Evolutionary conservation across 2,888 invertebrate genomes (phyloP).

Genomic region (Suillia variegata): DNA sequence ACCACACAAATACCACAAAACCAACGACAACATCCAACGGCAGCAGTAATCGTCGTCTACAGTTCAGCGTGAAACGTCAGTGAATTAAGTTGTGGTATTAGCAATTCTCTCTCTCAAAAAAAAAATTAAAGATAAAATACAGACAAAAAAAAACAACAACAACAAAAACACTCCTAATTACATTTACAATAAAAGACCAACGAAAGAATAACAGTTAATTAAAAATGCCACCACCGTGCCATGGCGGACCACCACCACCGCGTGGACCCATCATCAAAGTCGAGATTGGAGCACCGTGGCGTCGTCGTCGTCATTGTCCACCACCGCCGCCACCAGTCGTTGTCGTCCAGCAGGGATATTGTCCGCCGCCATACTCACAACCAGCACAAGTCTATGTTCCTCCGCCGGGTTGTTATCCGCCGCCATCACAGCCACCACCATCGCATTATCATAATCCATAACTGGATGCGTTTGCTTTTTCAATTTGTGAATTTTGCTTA

Average conservation of each 20-base stretch:
- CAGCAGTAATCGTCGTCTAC: too few relatives aligned
- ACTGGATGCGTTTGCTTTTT: too few relatives aligned
- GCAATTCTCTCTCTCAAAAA: too few relatives aligned
- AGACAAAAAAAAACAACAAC: background rate
- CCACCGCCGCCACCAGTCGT: constrained; percentile 33
- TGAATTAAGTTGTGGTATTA: background rate
- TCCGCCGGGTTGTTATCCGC: background rate
- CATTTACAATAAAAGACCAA: background rate
- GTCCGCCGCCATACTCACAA: constrained; percentile 34
- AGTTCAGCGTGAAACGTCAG: background rate
- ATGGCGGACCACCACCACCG: constrained; percentile 23
- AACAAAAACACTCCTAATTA: background rate
- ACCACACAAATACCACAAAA: background rate
- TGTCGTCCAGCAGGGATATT: constrained; percentile 37
- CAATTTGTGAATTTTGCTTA: too few relatives aligned
- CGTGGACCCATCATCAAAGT: constrained; percentile 46
- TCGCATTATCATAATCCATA: constrained; percentile 47
- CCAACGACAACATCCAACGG: background rate
- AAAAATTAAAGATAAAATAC: too few relatives aligned
- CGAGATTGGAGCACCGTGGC: constrained; percentile 43
- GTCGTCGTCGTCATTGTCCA: constrained; percentile 35
- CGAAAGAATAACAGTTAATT: background rate
- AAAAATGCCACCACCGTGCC: constrained; percentile 35
- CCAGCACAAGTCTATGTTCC: constrained; percentile 18
- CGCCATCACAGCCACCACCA: constrained; percentile 20